Conservation (phyloP, 2,113 vertebrate species). For the Danio rerio region GRCz12tu NC_133178.1:32430001-32430500, state of each 20-base stretch:
- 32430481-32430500: too few species aligned
- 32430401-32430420: too few species aligned
- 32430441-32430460: too few species aligned
- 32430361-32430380: not conserved
- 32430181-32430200: slow-evolving; percentile 15
- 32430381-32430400: not conserved
- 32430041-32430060: slow-evolving; percentile 9
- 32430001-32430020: slow-evolving; percentile 8
- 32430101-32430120: not conserved
- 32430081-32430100: slow-evolving; percentile 32
- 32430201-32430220: not conserved
- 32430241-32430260: not conserved
- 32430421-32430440: too few species aligned
- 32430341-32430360: too few species aligned
- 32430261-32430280: too few species aligned
- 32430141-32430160: not conserved
- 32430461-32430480: too few species aligned
- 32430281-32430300: not conserved
- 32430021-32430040: slow-evolving; percentile 18
- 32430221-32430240: slow-evolving; percentile 20
- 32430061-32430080: not conserved
- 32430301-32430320: not conserved
- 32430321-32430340: too few species aligned
- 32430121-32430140: not conserved
- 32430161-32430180: not conserved